Evolutionary conservation across 2,797 vertebrate species (phyloP), one percentile per base, ranked within the genome.

Genomic region (Vipera ursinii): DNA sequence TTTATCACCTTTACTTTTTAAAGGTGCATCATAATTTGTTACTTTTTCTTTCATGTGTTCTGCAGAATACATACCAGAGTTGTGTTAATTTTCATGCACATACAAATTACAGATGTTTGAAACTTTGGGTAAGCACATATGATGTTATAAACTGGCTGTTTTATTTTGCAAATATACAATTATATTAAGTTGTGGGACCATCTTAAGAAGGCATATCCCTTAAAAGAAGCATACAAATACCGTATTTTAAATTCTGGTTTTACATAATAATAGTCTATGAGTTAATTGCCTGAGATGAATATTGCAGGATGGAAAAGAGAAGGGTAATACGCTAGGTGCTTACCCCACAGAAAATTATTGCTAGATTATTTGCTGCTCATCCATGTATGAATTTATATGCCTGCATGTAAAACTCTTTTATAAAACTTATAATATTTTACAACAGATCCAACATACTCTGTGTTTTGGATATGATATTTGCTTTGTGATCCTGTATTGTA

Each of bases 1-100:
- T 55, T 55, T 44, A 90, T 96, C 97, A 97, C 97, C 97, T 98
- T 97, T 97, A 56, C 97, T 95, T 93, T 97, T 97, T 61, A 89
- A 86, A 94, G 88, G 3, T 82, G 95, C 89, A 88, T 96, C 94
- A 94, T 94, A 96, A 89, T 97, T 97, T 91, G 22, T 92, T 91
- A 95, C 93, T 88, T 97, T 97, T 96, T 95, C 97, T 96, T 97
- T 97, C 65, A 4, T 61, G 82, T 93, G 92, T 94, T 97, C 98
- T 98, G 95, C 12, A 96, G 97, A 89, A 95, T n/a, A 32, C 12
- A 88, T 9, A 73, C 12, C 60, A 57, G 24, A 86, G 12, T 26
- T 55, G 12, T 86, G 91, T 94, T 90, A 89, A 26, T 59, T 78
- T 82, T 44, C 32, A 24, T 78, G 8, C 20, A 78, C 20, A 10